Evolutionary conservation across 2,888 invertebrate species (phyloP), one percentile per base, ranked within the genome.

Genomic region (Rotaria socialis): DNA sequence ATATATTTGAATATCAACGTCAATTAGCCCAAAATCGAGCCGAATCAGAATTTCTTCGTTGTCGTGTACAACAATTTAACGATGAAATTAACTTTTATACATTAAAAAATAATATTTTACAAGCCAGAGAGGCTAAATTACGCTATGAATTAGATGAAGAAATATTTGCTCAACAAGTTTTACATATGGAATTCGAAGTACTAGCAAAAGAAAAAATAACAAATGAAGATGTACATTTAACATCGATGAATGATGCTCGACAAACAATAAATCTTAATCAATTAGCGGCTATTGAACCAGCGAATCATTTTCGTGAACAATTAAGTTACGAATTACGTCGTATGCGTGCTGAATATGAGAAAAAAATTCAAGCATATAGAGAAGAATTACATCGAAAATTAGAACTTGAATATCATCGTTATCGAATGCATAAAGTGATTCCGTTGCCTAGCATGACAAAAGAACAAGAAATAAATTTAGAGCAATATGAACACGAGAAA

Each of bases 1-100:
- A 80, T 22, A 6, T 80, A 43, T 80, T 80, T 47, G 80, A 47
- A 24, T 80, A 80, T 47, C 80, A 80, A 41, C 80, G 80, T n/a
- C 3, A 80, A 47, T n/a, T 80, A n/a, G 47, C 47, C 14, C 80
- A 80, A 80, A 80, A 22, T 24, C 22, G 47, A 3, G 80, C 80
- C n/a, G 80, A 80, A 80, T 24, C 47, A 0, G 47, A 80, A 47
- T 80, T 80, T 11, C 24, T 80, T 10, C 43, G 47, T 47, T n/a
- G 24, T 80, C 80, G 80, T 47, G n/a, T 47, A 24, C 47, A 43
- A 47, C 11, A 47, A 3, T 47, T 80, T 11, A 47, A 43, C 47
- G 80, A 80, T 47, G 80, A 80, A 80, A 47, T 47, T 2, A 24
- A 47, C 6, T 80, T 80, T 47, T 80, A 80, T 80, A 80, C 47